Conservation (phyloP, 53 echinoderm and acorn worm genomes). For the Actinopyga echinites region DNA sequence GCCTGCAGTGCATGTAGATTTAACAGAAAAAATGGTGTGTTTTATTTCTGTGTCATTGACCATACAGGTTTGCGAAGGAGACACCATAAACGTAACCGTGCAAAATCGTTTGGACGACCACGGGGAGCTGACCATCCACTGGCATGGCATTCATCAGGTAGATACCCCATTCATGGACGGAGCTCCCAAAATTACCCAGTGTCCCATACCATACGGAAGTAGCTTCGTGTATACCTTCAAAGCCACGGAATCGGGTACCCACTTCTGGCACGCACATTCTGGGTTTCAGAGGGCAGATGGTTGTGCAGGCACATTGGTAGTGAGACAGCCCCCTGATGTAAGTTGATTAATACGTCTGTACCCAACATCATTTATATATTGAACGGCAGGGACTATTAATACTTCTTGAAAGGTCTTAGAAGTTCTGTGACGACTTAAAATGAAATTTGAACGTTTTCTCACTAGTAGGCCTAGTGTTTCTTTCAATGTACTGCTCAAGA, state of each 20-base stretch:
- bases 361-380: too few species aligned
- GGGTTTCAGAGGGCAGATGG: constrained; percentile 95
- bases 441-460: too few species aligned
- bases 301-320: constrained; percentile 77
- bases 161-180: constrained; percentile 80
- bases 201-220: constrained; percentile 60
- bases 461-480: too few species aligned
- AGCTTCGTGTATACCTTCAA: constrained; percentile 56
- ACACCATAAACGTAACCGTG: constrained; percentile 58
- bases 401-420: too few species aligned
- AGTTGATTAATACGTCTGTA: background rate
- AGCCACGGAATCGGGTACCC: constrained; percentile 33
- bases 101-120: constrained; percentile 51
- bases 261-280: constrained; percentile 91
- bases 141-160: constrained; percentile 72
- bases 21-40: too few species aligned
- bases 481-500: too few species aligned
- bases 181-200: constrained; percentile 67
- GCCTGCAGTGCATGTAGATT: background rate
- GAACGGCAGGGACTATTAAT: too few species aligned
- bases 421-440: too few species aligned
- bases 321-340: constrained; percentile 64
- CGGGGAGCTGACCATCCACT: constrained; percentile 67
- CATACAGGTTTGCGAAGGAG: constrained; percentile 67
- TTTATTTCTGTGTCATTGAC: background rate